Evolutionary conservation across 2,113 vertebrate species (phyloP).

Genomic region (Cyprinodon brontotheroides): DNA sequence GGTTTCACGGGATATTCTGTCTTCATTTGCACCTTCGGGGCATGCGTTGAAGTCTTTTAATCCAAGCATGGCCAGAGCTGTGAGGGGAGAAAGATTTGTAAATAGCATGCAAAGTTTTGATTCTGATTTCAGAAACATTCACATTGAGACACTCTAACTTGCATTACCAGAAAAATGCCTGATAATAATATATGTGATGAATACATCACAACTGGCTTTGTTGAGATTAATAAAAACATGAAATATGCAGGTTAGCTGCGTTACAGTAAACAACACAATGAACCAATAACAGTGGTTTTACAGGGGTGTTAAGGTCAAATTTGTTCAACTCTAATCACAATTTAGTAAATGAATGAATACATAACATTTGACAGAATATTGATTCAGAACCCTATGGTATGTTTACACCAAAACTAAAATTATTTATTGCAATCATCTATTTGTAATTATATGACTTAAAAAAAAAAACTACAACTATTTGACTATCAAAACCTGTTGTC

Average conservation of each 20-base stretch:
- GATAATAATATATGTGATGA: background rate
- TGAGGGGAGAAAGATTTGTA: background rate
- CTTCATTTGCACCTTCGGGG: conserved; percentile 66
- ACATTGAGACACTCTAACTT: background rate
- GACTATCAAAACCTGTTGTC: no score
- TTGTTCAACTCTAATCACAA: background rate
- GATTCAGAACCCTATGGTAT: no score
- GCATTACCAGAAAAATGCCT: background rate
- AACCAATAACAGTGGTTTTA: background rate
- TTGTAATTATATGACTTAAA: no score
- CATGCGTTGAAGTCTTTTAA: conserved; percentile 68
- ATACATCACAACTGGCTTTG: background rate
- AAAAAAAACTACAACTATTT: no score
- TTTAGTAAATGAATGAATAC: background rate
- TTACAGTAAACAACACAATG: background rate
- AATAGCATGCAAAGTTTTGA: background rate
- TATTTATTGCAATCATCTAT: no score
- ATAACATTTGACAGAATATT: no score
- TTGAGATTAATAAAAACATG: background rate
- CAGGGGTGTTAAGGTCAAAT: background rate
- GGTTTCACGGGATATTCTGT: conserved; percentile 73
- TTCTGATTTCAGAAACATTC: background rate
- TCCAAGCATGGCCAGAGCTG: conserved; percentile 77
- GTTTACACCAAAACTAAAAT: no score
- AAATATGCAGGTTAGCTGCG: background rate